Evolutionary conservation across 2,797 vertebrate species (phyloP).

Genomic region (Acanthurus tractus): DNA sequence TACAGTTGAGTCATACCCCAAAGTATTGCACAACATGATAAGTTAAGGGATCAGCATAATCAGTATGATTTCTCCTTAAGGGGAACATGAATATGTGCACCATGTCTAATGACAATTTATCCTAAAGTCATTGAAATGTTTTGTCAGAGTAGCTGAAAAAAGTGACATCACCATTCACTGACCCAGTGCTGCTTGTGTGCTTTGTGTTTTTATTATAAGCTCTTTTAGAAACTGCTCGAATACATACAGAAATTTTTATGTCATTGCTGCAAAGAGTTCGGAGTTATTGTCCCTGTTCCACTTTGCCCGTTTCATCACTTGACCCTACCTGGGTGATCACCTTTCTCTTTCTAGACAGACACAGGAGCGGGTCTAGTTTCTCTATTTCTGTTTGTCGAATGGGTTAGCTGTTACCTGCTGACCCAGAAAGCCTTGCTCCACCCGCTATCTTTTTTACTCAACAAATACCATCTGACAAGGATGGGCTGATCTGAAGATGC

Average conservation of each 20-base stretch:
- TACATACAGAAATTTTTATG: background rate
- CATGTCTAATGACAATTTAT: too few species aligned
- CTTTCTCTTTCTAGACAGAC: slow-evolving; percentile 57
- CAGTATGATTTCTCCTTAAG: too few species aligned
- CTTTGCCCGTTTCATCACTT: slow-evolving; percentile 39
- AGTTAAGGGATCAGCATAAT: background rate
- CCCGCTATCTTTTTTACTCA: slow-evolving; percentile 62
- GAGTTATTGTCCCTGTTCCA: background rate
- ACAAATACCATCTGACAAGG: slow-evolving; percentile 22
- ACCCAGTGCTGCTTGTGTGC: background rate
- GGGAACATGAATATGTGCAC: too few species aligned
- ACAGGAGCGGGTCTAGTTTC: slow-evolving; percentile 55
- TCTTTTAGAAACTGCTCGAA: too few species aligned
- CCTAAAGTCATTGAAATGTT: too few species aligned
- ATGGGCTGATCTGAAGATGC: slow-evolving; percentile 28
- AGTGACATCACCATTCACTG: too few species aligned
- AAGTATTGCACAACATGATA: background rate
- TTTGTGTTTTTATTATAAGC: too few species aligned
- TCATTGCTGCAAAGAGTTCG: background rate
- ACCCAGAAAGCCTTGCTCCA: slow-evolving; percentile 58
- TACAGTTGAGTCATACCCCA: background rate
- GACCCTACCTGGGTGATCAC: slow-evolving; percentile 47
- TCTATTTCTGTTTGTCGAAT: slow-evolving; percentile 51
- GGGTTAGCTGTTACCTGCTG: slow-evolving; percentile 51
- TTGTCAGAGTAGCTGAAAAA: too few species aligned